These are phyloP conservation scores for Vannuccia rotundouncinata DNA, from an alignment of 2,888 invertebrate species.

Conservation along the genomic window DNA sequence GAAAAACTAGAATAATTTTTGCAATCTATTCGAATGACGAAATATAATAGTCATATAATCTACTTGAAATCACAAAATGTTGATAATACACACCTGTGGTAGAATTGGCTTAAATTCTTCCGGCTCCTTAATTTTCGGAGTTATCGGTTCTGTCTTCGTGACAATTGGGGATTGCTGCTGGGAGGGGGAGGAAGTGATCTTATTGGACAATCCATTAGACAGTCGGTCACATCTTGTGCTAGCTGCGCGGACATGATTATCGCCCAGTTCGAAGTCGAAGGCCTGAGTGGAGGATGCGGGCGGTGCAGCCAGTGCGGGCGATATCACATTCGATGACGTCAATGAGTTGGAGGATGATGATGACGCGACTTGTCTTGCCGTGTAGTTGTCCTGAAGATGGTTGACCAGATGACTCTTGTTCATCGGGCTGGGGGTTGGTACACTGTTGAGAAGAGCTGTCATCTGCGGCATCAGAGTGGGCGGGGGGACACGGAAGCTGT, in stretches of 20 bases:
- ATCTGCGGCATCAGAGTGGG: constrained; percentile 1
- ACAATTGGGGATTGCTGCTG: background rate
- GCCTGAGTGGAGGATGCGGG: background rate
- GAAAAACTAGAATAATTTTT: no score
- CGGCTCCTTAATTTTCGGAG: background rate
- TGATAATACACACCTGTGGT: no score
- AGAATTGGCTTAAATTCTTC: background rate
- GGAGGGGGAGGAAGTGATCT: background rate
- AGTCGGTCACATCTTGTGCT: constrained; percentile 15
- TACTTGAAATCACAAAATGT: no score
- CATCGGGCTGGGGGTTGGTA: background rate
- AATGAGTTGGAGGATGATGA: no score
- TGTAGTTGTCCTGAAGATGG: background rate
- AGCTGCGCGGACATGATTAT: background rate
- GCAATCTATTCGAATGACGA: no score
- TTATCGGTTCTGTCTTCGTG: background rate
- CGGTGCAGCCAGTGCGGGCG: background rate
- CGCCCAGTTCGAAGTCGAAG: background rate
- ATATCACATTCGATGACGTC: no score
- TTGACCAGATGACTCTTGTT: background rate
- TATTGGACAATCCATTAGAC: background rate
- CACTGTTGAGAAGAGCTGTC: background rate
- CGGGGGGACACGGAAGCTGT: background rate
- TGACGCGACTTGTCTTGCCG: no score
- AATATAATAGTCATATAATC: no score